A percentile compares a stretch with the other conserved stretches of the same genome.
Evolutionary conservation across 2,888 invertebrate genomes (phyloP).

Genomic region (Eupithecia insigniata): DNA sequence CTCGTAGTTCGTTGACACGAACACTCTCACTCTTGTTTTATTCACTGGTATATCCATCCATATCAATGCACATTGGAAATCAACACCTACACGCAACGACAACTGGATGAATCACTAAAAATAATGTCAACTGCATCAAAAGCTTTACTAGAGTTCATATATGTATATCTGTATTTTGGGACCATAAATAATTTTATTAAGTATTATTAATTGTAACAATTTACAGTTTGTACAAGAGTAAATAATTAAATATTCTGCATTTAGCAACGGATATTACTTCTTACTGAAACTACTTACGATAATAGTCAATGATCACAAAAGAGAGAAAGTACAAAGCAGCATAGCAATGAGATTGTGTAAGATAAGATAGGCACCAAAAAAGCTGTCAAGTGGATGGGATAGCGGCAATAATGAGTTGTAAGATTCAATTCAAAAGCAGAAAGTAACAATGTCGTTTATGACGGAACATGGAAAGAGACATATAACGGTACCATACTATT

Average conservation of each 20-base stretch:
- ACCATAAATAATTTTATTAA: background rate
- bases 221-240: background rate
- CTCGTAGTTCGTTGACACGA: constrained; percentile 60
- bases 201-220: background rate
- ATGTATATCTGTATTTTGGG: too few species aligned
- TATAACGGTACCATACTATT: constrained; percentile 53
- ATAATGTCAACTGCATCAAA: constrained; percentile 19
- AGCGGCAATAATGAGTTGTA: constrained; percentile 40
- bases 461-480: constrained; percentile 48
- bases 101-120: constrained; percentile 15
- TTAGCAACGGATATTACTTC: constrained; percentile 27
- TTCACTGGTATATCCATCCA: constrained; percentile 39
- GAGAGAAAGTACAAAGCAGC: constrained; percentile 51
- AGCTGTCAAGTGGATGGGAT: constrained; percentile 44
- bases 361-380: constrained; percentile 45
- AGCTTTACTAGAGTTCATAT: constrained; percentile 7
- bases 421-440: constrained; percentile 51
- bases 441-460: constrained; percentile 54
- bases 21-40: constrained; percentile 59
- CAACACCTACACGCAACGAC: constrained; percentile 20
- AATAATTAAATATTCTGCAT: constrained; percentile 28
- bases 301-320: constrained; percentile 43
- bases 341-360: constrained; percentile 49
- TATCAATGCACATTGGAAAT: constrained; percentile 27
- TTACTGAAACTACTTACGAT: constrained; percentile 31